Percentiles rank a stretch among this genome's conserved stretches.
These are phyloP conservation scores for Cydia strobilella DNA, from an alignment of 1,140 invertebrate genomes.

Conservation along the genomic window DNA sequence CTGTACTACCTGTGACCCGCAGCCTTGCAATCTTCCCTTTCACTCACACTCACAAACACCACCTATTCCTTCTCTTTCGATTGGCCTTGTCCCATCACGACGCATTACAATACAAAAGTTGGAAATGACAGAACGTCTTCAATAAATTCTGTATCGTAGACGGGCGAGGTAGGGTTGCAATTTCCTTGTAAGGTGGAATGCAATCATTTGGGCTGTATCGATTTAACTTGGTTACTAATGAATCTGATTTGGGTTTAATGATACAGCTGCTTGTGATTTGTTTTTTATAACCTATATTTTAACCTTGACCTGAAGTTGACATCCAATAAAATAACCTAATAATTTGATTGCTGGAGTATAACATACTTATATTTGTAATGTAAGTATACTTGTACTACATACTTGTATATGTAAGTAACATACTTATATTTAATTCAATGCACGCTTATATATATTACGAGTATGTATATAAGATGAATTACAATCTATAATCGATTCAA, in stretches of 20 bases:
- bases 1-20: slow-evolving; percentile 70
- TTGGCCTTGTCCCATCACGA: slow-evolving; percentile 66
- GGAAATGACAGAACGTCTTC: slow-evolving; percentile 57
- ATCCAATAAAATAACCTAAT: neutral
- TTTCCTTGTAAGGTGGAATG: slow-evolving; percentile 31
- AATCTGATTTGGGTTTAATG: slow-evolving; percentile 50
- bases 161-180: slow-evolving; percentile 33
- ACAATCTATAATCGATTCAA: no score
- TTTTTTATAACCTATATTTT: slow-evolving; percentile 48
- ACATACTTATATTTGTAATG: no score
- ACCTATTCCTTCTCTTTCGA: slow-evolving; percentile 45
- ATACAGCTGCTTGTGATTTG: slow-evolving; percentile 35
- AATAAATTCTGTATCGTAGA: slow-evolving; percentile 67
- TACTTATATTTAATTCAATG: neutral
- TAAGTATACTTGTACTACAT: no score
- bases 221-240: slow-evolving; percentile 39
- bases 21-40: slow-evolving; percentile 70
- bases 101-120: slow-evolving; percentile 71
- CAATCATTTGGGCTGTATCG: slow-evolving; percentile 44
- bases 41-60: slow-evolving; percentile 36
- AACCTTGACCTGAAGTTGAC: slow-evolving; percentile 47
- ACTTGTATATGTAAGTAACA: no score
- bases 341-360: neutral
- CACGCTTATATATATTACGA: neutral
- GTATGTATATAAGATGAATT: no score